Evolutionary conservation across 2,888 invertebrate genomes (phyloP), one percentile per base, ranked within the genome.

Genomic region (Eupithecia pulchellata): DNA sequence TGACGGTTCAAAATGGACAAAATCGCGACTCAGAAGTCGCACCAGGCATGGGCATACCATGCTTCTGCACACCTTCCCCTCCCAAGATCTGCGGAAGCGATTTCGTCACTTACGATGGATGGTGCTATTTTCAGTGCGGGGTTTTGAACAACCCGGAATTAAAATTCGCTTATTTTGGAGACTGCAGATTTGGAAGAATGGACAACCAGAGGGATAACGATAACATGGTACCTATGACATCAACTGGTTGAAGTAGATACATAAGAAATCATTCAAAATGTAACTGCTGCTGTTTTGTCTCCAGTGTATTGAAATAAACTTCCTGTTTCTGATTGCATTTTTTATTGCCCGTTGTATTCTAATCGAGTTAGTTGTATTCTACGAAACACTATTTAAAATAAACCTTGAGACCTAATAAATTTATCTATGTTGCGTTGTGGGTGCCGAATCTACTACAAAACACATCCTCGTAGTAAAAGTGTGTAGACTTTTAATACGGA

Each of bases 71-170:
- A 47, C 47, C 47, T 20, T 3, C 20, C 9, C 9, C 47, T 47
- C 47, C 47, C 47, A 47, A 52, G 11, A 52, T 52, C 9, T 52
- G 52, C 25, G 52, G 52, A 52, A 52, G 25, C 25, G 52, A 52
- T 25, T 13, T 1, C 25, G 2, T 20, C 13, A 52, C 52, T 20
- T 52, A 52, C 52, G 0, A 0, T 1, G 52, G 52, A 52, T 52
- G 52, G 52, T 52, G 52, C 25, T 25, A 52, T 13, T 25, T 25
- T 52, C 20, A 52, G 25, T 52, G 52, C 52, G 52, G 25, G 52
- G 52, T 52, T 25, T 13, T 1, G 2, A 25, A 4, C 11, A 52
- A 52, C 1, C 52, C 52, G 11, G 52, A 52, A 13, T 52, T 52
- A 20, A 52, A 25, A 11, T 1, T 52, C 25, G 25, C 52, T 52